phyloP scores from a whole-genome alignment of 2,113 vertebrate genomes.

The Pseudorectes ferrugineus region DNA sequence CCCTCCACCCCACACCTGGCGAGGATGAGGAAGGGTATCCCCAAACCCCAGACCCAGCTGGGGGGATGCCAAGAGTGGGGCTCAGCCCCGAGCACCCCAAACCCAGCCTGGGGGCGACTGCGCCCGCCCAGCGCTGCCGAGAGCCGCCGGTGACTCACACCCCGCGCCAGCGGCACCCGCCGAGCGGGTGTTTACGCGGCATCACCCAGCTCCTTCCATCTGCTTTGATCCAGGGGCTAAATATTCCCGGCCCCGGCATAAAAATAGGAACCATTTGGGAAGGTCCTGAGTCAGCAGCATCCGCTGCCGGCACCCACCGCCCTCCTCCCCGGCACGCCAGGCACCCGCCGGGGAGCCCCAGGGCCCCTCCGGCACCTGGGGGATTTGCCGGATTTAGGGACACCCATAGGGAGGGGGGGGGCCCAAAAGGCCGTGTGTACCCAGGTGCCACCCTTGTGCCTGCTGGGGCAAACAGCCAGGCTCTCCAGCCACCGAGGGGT shows the following conservation, averaged over 20 bases:
- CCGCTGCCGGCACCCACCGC: background rate
- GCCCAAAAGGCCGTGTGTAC: background rate
- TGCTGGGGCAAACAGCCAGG: background rate
- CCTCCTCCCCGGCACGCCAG: background rate
- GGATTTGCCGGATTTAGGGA: background rate
- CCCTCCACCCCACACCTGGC: accelerated
- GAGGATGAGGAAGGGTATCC: background rate
- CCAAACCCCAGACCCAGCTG: background rate
- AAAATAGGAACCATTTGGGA: slow-evolving; percentile 51
- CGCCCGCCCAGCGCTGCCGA: background rate
- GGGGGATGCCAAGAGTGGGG: background rate
- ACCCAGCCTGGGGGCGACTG: background rate
- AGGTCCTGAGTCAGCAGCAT: slow-evolving; percentile 60
- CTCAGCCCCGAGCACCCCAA: background rate
- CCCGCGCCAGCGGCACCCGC: background rate
- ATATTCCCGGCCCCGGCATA: background rate
- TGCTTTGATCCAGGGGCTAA: slow-evolving; percentile 54
- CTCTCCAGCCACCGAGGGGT: background rate
- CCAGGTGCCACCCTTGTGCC: background rate
- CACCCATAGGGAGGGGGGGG: accelerated
- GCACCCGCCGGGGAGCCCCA: background rate
- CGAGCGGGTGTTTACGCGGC: background rate
- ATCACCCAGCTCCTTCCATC: slow-evolving; percentile 38
- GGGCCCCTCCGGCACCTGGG: background rate
- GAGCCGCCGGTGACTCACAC: slow-evolving; percentile 11